phyloP scores from a whole-genome alignment of 2,888 invertebrate species.

The Diploptera punctata region DNA sequence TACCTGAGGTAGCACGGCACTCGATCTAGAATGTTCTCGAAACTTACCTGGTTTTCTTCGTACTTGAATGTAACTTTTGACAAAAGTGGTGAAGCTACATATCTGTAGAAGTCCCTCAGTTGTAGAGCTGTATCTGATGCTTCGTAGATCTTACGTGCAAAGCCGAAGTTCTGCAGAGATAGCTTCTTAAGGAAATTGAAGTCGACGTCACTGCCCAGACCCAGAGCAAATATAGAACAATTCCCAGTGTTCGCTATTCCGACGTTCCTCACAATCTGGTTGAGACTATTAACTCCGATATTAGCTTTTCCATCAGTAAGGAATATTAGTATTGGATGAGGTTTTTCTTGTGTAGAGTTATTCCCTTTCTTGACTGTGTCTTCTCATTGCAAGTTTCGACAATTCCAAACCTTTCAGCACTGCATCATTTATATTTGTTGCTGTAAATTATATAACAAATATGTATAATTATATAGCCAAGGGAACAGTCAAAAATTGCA shows the following conservation, averaged over 20 bases:
- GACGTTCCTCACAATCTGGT: conserved; percentile 60
- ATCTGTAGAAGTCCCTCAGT: conserved; percentile 69
- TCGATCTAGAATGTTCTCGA: too few relatives aligned
- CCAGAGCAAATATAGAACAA: conserved; percentile 67
- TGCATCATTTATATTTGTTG: conserved; percentile 9
- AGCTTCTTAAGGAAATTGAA: conserved; percentile 69
- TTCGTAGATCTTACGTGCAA: conserved; percentile 74
- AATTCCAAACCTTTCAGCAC: conserved; percentile 9
- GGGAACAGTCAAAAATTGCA: too few relatives aligned
- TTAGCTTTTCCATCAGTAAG: conserved; percentile 72
- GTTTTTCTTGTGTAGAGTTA: too few relatives aligned
- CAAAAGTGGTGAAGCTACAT: conserved; percentile 72
- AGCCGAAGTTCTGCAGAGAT: conserved; percentile 69
- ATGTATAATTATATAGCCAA: too few relatives aligned
- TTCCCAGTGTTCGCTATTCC: conserved; percentile 57
- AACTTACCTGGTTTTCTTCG: conserved; percentile 59
- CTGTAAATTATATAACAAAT: too few relatives aligned
- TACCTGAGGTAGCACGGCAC: too few relatives aligned
- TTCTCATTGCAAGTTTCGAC: background rate
- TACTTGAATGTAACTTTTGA: conserved; percentile 70
- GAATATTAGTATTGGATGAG: conserved; percentile 63
- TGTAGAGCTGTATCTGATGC: conserved; percentile 72
- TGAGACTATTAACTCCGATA: conserved; percentile 61
- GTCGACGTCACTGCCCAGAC: conserved; percentile 73
- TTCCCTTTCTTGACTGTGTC: background rate